phyloP scores from a whole-genome alignment of 2,888 invertebrate species.

The Nemotelus nigrinus region DNA sequence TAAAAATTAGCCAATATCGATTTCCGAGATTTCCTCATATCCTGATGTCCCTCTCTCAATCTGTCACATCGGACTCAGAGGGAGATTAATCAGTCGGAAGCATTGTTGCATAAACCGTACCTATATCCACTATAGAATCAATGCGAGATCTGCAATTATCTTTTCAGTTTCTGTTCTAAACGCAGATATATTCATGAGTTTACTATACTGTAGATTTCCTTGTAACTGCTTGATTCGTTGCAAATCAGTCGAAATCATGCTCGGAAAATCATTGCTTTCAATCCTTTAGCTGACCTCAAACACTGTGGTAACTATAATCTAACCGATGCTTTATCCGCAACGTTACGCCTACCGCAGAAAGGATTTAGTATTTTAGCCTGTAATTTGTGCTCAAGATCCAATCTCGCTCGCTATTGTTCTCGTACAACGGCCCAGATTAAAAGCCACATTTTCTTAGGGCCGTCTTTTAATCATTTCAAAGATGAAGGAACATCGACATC shows the following conservation, averaged over 20 bases:
- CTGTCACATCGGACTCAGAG: no score
- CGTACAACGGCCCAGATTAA: slow-evolving; percentile 5
- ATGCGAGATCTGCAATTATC: no score
- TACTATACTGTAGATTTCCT: no score
- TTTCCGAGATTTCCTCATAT: no score
- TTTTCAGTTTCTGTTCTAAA: no score
- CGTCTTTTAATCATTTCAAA: not conserved
- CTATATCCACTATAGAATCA: no score
- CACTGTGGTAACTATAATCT: slow-evolving; percentile 10
- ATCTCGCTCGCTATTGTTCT: slow-evolving; percentile 30
- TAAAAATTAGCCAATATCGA: no score
- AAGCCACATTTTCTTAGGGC: slow-evolving; percentile 3
- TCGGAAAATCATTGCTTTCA: not conserved
- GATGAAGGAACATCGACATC: not conserved
- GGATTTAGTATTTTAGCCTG: slow-evolving; percentile 47
- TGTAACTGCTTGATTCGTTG: not conserved
- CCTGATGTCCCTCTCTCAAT: no score
- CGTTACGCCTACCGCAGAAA: slow-evolving; percentile 41
- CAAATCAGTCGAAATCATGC: slow-evolving; percentile 13
- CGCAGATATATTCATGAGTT: no score
- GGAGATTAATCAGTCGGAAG: no score
- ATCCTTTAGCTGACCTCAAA: slow-evolving; percentile 5
- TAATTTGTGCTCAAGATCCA: slow-evolving; percentile 46
- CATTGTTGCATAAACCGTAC: no score
- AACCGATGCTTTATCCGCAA: slow-evolving; percentile 14